Conservation (phyloP, 2,797 vertebrate genomes). For the Sitta carolinensis region DNA sequence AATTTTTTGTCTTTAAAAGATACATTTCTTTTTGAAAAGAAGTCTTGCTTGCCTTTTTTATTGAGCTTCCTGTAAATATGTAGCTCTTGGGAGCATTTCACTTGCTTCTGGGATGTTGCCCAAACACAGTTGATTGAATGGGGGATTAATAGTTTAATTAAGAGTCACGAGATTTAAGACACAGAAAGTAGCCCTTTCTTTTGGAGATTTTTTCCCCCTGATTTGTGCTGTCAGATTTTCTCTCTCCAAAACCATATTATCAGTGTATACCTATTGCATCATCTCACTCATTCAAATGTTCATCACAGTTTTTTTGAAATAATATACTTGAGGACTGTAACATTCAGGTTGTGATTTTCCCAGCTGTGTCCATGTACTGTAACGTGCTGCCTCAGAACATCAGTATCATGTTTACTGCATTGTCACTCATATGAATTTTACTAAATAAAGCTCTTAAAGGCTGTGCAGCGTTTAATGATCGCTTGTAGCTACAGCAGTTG, state of each 20-base stretch:
- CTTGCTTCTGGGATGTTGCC: background rate
- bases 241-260: background rate
- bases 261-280: background rate
- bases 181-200: background rate
- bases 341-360: background rate
- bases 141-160: constrained; percentile 9
- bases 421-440: constrained; percentile 17
- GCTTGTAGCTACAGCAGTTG: background rate
- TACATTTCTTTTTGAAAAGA: background rate
- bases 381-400: constrained; percentile 7
- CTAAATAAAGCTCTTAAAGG: constrained; percentile 30
- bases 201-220: background rate
- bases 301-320: background rate
- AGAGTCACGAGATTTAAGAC: background rate
- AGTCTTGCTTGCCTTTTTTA: background rate
- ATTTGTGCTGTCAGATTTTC: background rate
- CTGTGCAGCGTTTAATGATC: background rate
- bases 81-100: background rate
- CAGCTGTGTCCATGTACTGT: background rate
- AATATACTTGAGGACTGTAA: background rate
- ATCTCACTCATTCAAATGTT: background rate
- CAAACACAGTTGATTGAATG: background rate
- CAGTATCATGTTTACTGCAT: background rate
- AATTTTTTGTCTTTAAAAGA: background rate
- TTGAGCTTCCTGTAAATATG: background rate